Evolutionary conservation across 2,888 invertebrate species (phyloP).

Genomic region (Sarcophaga rosellei): DNA sequence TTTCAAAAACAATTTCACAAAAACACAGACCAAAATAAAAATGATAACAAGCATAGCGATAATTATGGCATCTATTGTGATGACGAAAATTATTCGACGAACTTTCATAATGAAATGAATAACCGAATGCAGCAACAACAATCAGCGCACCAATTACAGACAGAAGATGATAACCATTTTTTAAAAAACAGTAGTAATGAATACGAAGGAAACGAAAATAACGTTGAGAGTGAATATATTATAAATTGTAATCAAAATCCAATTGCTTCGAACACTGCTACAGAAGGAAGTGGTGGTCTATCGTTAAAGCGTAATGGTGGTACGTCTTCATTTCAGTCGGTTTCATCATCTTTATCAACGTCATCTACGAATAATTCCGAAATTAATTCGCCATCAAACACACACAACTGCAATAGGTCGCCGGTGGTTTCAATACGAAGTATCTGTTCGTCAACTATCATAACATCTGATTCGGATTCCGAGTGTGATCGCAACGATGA

Average conservation of each 20-base stretch:
- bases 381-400: slow-evolving; percentile 36
- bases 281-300: slow-evolving; percentile 41
- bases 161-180: slow-evolving; percentile 5
- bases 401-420: slow-evolving; percentile 67
- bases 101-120: slow-evolving; percentile 38
- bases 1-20: slow-evolving; percentile 54
- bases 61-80: slow-evolving; percentile 30
- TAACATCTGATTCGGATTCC: slow-evolving; percentile 76
- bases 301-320: slow-evolving; percentile 32
- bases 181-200: slow-evolving; percentile 33
- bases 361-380: slow-evolving; percentile 20
- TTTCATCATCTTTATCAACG: slow-evolving; percentile 32
- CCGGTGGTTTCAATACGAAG: slow-evolving; percentile 78
- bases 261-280: slow-evolving; percentile 3
- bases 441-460: slow-evolving; percentile 77
- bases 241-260: slow-evolving; percentile 30
- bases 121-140: neutral
- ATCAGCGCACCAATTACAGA: slow-evolving; percentile 10
- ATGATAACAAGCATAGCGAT: slow-evolving; percentile 41
- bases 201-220: slow-evolving; percentile 39
- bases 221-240: slow-evolving; percentile 34
- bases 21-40: slow-evolving; percentile 43
- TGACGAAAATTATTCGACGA: slow-evolving; percentile 22
- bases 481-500: slow-evolving; percentile 74
- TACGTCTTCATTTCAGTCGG: slow-evolving; percentile 27